Evolutionary conservation across 1,140 invertebrate genomes (phyloP).

Genomic region (Brachystomella parvula): DNA sequence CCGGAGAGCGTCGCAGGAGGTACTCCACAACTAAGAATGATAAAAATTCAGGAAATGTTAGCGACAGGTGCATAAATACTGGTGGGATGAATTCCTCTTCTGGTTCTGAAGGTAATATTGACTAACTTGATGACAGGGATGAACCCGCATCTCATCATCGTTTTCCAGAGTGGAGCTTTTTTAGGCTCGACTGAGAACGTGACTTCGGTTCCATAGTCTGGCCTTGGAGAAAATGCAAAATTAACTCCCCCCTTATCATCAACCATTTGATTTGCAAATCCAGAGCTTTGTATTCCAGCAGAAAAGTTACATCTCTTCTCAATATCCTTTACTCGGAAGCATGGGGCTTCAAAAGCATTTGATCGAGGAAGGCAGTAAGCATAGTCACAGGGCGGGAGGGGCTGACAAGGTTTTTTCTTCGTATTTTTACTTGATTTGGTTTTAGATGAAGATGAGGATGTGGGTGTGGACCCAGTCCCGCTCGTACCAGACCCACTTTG

Average conservation of each 20-base stretch:
- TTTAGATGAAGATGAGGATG: too few species aligned
- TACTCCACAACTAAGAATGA: neutral
- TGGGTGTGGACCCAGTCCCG: too few species aligned
- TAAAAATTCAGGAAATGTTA: neutral
- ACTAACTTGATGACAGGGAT: neutral
- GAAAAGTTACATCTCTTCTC: neutral
- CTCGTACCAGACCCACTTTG: too few species aligned
- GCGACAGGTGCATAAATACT: neutral
- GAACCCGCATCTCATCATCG: conserved; percentile 3
- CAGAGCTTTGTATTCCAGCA: neutral
- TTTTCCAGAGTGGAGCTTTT: conserved; percentile 2
- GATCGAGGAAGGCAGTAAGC: neutral
- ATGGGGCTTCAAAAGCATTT: neutral
- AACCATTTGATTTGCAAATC: neutral
- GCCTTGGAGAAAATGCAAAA: neutral
- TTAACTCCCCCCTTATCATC: neutral
- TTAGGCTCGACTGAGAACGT: neutral
- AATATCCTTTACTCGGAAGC: neutral
- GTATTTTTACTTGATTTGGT: too few species aligned
- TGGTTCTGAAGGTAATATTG: too few species aligned
- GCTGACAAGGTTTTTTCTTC: too few species aligned
- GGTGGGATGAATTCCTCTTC: too few species aligned
- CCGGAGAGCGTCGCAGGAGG: neutral
- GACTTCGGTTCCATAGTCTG: neutral
- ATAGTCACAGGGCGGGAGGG: too few species aligned